Conservation (phyloP, 2,797 vertebrate genomes). For the Chloroceryle amazona region DNA sequence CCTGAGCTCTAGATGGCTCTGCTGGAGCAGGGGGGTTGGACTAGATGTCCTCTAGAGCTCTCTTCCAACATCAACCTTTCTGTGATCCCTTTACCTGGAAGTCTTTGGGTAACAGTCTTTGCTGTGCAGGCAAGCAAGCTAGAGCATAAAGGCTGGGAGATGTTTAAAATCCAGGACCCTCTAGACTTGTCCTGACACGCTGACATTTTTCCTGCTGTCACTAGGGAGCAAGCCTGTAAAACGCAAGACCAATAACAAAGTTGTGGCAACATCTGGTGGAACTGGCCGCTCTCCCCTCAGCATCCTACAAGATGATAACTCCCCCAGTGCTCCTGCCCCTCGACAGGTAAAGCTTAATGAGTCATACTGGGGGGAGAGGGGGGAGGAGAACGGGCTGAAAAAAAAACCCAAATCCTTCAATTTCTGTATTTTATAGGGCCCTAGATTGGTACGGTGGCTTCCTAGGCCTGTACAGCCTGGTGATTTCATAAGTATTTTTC, state of each 20-base stretch:
- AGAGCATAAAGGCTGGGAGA: neutral
- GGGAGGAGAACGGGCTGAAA: neutral
- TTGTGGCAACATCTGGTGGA: slow-evolving; percentile 2
- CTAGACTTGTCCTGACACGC: accelerated
- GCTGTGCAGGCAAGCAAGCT: neutral
- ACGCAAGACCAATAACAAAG: slow-evolving; percentile 72
- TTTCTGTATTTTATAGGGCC: neutral
- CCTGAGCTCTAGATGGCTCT: neutral
- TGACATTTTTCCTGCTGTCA: neutral
- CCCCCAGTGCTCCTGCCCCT: slow-evolving; percentile 82
- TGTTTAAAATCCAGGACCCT: neutral
- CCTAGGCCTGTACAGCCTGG: neutral
- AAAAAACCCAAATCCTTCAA: accelerated
- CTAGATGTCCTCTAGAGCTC: neutral
- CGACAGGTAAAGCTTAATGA: slow-evolving; percentile 73
- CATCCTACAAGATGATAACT: slow-evolving; percentile 87
- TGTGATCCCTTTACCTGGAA: neutral
- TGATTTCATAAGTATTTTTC: neutral
- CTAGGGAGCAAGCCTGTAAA: slow-evolving; percentile 67
- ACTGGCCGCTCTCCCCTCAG: slow-evolving; percentile 92
- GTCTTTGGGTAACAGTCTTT: neutral
- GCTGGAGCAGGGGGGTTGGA: neutral
- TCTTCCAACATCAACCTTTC: neutral
- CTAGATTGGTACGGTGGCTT: neutral
- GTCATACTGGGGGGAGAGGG: neutral